Evolutionary conservation across 2,113 vertebrate genomes (phyloP), one percentile per base, ranked within the genome.

Genomic region (Paradoxurus hermaphroditus): DNA sequence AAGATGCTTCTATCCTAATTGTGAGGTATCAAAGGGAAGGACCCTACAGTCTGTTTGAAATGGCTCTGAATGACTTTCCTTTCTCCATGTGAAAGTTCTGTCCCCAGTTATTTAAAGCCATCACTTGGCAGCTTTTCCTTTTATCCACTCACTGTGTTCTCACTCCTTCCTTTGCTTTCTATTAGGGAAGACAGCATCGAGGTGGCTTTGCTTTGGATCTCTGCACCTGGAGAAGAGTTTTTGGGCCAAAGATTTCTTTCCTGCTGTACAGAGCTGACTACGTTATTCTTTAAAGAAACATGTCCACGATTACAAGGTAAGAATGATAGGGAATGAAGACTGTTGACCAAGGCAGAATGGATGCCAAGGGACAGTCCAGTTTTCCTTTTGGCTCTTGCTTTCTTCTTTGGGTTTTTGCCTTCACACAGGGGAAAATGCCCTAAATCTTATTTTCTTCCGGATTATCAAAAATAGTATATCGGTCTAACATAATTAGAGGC

Each of bases 211-310:
- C 7, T 91, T 73, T 96, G 72, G 44, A 87, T 91, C 77, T 73
- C 87, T 91, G 68, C 90, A 78, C 13, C 87, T 94, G 31, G 14
- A 82, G 21, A 75, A 67, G 14, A 56, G 25, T 68, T 73, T 88
- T 53, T 84, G 92, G 89, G 8, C 94, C 91, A 77, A 86, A 90
- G 10, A 44, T 70, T 75, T 91, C n/a, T 94, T 96, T 90, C 82
- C 92, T 73, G 53, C 46, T 70, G 25, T 3, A 5, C 16, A 91
- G 83, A 68, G 67, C 73, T 90, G 10, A 93, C 91, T 77, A 67
- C 34, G 3, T 88, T 90, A 67, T 90, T 34, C 97, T 5, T 56
- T 16, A 27, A 34, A 93, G 56, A 21, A 84, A 90, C 75, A 46
- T 53, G 19, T 3, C 29, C 75, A 86, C 90, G 93, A 75, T 44